These are phyloP conservation scores for Serinus canaria DNA, from an alignment of 2,113 vertebrate genomes.

Conservation along the genomic window DNA sequence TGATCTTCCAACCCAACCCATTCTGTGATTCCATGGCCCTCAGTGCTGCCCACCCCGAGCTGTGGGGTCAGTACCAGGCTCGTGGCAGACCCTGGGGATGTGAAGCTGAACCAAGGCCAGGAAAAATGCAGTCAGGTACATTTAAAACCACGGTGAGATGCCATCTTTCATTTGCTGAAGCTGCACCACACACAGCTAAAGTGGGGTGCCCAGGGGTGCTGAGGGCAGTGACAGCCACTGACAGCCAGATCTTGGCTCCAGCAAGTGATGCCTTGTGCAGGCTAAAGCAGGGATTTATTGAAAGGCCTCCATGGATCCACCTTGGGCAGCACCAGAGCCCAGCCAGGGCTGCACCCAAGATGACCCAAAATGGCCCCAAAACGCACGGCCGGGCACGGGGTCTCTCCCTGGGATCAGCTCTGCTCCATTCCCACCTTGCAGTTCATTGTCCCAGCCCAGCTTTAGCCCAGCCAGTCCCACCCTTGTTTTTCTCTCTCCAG, in stretches of 20 bases:
- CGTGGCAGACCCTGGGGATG: not conserved
- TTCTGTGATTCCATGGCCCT: not conserved
- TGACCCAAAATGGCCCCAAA: no score
- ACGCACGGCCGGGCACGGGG: no score
- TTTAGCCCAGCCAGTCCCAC: no score
- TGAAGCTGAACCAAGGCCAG: not conserved
- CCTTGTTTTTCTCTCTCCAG: no score
- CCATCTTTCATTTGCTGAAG: not conserved
- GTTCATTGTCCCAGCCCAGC: no score
- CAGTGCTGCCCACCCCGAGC: rapidly evolving
- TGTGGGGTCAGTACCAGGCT: rapidly evolving
- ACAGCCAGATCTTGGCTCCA: not conserved
- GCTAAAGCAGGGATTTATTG: no score
- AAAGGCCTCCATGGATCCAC: no score
- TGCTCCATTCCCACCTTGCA: no score
- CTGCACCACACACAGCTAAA: not conserved
- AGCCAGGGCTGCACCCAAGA: no score
- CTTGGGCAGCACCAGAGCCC: no score
- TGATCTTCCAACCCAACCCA: not conserved
- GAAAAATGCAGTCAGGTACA: not conserved
- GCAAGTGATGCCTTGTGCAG: not conserved
- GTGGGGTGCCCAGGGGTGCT: rapidly evolving
- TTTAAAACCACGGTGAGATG: not conserved
- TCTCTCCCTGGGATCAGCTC: no score
- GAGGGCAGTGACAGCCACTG: not conserved